Evolutionary conservation across 2,113 vertebrate species (phyloP).

Genomic region (Polyodon spathula): DNA sequence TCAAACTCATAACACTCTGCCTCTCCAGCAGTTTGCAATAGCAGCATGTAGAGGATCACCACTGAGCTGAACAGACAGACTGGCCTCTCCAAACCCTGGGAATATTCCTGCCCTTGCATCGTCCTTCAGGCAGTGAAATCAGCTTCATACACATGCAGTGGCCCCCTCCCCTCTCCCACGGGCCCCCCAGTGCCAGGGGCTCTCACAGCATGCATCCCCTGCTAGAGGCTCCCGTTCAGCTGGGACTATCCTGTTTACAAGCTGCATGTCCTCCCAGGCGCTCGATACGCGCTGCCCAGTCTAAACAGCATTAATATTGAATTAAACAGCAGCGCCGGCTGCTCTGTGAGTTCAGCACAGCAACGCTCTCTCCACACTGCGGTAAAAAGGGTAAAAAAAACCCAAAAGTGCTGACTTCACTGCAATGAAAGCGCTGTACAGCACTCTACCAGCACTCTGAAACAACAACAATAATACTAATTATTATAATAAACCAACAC

Average conservation of each 20-base stretch:
- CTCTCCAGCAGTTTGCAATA: no score
- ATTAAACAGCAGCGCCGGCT: conserved; percentile 64
- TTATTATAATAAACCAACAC: no score
- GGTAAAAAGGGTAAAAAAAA: no score
- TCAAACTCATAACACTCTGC: no score
- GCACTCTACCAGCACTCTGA: no score
- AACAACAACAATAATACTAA: no score
- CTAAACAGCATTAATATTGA: conserved; percentile 73
- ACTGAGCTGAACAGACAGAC: no score
- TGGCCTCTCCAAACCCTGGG: not conserved
- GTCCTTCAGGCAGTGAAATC: not conserved
- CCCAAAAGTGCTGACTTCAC: no score
- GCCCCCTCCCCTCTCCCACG: not conserved
- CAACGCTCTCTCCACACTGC: conserved; percentile 42
- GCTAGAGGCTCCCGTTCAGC: not conserved
- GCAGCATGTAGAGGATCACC: no score
- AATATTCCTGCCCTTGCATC: not conserved
- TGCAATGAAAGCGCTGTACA: no score
- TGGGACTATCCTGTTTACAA: not conserved
- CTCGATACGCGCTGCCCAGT: conserved; percentile 44
- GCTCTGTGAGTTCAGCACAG: conserved; percentile 22
- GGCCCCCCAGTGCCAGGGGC: no score
- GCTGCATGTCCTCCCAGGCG: conserved; percentile 49
- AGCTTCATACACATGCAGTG: not conserved
- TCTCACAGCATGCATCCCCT: not conserved